phyloP scores from a whole-genome alignment of 64 coral and sea anemone genomes.

The Pachyseris speciosa region DNA sequence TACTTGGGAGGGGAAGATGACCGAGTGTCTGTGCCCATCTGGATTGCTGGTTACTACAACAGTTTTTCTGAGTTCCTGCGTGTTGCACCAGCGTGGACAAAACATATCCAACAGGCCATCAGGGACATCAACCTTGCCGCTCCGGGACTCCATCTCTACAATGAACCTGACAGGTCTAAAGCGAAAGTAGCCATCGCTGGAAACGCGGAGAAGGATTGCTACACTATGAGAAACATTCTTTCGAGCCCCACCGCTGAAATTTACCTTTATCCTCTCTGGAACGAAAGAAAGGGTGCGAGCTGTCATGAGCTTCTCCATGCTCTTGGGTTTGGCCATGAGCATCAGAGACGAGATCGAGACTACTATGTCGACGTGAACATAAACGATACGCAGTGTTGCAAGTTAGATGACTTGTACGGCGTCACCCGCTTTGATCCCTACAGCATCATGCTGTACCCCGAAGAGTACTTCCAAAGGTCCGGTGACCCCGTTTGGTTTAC shows the following conservation, averaged over 20 bases:
- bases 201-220: background rate
- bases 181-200: background rate
- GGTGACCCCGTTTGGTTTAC: constrained; percentile 1
- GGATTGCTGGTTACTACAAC: too few species aligned
- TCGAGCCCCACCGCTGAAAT: background rate
- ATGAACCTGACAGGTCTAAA: background rate
- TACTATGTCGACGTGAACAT: background rate
- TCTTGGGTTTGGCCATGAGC: background rate
- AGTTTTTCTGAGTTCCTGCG: background rate
- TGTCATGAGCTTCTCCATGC: background rate
- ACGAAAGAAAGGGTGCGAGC: background rate
- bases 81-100: background rate
- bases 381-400: background rate
- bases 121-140: background rate
- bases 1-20: too few species aligned
- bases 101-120: background rate
- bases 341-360: constrained; percentile 1
- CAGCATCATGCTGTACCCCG: background rate
- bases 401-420: background rate
- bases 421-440: background rate
- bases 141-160: background rate
- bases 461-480: background rate
- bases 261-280: background rate
- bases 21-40: too few species aligned
- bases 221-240: background rate